A percentile compares a stretch with the other conserved stretches of the same genome.
phyloP scores from a whole-genome alignment of 1,140 invertebrate species.

The Ceratosolen solmsi region DNA sequence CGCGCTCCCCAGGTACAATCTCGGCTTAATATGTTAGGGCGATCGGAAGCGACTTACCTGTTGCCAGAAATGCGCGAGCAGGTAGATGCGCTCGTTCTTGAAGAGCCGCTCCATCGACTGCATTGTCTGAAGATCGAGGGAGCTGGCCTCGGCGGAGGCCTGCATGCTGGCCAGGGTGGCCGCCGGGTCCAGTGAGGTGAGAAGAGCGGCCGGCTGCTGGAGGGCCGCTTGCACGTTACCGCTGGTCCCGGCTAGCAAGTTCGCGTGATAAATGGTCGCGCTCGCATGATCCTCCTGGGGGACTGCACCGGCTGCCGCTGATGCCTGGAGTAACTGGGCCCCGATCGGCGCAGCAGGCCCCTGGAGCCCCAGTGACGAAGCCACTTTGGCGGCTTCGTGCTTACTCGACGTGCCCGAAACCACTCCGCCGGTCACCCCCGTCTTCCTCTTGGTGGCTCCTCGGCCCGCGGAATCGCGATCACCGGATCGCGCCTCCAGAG shows the following conservation, averaged over 20 bases:
- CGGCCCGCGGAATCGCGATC: conserved; percentile 29
- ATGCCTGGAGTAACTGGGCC: conserved; percentile 70
- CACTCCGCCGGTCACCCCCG: conserved; percentile 44
- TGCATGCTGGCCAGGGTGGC: conserved; percentile 83
- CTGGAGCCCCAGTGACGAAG: conserved; percentile 74
- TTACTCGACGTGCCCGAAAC: conserved; percentile 64
- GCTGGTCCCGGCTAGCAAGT: conserved; percentile 72
- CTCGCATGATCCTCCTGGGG: conserved; percentile 63
- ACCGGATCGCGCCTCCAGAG: conserved; percentile 47
- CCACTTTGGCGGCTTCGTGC: conserved; percentile 69
- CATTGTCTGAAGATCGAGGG: conserved; percentile 84
- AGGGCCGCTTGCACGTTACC: conserved; percentile 68
- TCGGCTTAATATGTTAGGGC: too few species aligned
- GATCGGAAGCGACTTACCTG: conserved; percentile 78
- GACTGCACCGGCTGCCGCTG: conserved; percentile 59
- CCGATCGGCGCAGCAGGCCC: conserved; percentile 73
- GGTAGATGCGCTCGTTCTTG: conserved; percentile 93
- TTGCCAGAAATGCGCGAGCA: conserved; percentile 94
- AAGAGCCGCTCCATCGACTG: conserved; percentile 96
- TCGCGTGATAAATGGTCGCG: conserved; percentile 70
- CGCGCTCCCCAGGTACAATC: too few species aligned
- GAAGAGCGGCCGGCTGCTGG: conserved; percentile 62
- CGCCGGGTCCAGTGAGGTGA: conserved; percentile 68
- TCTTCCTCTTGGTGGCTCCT: not conserved
- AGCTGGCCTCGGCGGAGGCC: conserved; percentile 78